Evolutionary conservation across 2,797 vertebrate species (phyloP).

Genomic region (Phalloptychus januarius): DNA sequence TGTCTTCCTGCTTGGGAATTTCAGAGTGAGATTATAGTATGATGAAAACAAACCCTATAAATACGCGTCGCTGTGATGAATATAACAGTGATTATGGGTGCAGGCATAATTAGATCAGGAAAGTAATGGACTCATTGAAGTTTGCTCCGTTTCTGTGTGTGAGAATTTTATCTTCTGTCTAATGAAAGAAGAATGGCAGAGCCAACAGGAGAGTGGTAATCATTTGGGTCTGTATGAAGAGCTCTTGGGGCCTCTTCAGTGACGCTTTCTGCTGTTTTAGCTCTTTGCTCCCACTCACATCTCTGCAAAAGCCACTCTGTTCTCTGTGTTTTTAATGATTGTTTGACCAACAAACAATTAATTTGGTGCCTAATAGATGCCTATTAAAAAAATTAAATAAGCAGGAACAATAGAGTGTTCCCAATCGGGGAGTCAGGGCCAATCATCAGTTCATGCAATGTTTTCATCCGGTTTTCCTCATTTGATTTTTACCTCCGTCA

Average conservation of each 20-base stretch:
- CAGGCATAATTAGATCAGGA: conserved; percentile 82
- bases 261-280: conserved; percentile 67
- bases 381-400: conserved; percentile 68
- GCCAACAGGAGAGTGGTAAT: conserved; percentile 72
- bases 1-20: conserved; percentile 77
- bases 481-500: conserved; percentile 55
- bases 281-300: conserved; percentile 63
- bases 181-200: conserved; percentile 79
- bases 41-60: conserved; percentile 87
- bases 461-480: conserved; percentile 53
- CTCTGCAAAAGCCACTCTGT: conserved; percentile 70
- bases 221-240: conserved; percentile 68
- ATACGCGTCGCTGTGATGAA: conserved; percentile 85
- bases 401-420: conserved; percentile 49
- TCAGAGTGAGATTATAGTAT: conserved; percentile 84
- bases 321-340: conserved; percentile 77
- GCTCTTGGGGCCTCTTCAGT: conserved; percentile 72
- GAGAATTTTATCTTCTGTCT: conserved; percentile 76
- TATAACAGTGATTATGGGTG: conserved; percentile 85
- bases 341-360: conserved; percentile 80
- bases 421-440: conserved; percentile 52
- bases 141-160: conserved; percentile 81
- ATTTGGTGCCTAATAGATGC: conserved; percentile 71
- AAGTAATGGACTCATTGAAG: conserved; percentile 79
- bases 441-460: conserved; percentile 52